A percentile compares a stretch with the other conserved stretches of the same genome.
Conservation (phyloP, 1,140 invertebrate genomes). For the Psix sp. region DNA sequence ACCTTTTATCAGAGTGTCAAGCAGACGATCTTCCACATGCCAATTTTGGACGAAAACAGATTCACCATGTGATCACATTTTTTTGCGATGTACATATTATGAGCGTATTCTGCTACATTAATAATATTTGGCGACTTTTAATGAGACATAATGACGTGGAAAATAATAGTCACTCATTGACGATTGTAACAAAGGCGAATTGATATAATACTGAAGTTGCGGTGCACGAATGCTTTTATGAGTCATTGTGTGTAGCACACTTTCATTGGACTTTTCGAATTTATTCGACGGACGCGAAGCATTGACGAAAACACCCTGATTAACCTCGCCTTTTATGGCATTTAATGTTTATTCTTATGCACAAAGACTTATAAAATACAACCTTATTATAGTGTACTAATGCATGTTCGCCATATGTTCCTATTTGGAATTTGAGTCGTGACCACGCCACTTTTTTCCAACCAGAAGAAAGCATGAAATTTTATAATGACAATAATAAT, state of each 20-base stretch:
- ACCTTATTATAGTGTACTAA: conserved; percentile 25
- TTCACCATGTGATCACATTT: too few species aligned
- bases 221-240: neutral
- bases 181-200: too few species aligned
- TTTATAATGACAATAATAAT: too few species aligned
- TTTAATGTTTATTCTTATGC: conserved; percentile 33
- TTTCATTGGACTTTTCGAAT: conserved; percentile 29
- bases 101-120: too few species aligned
- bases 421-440: conserved; percentile 27
- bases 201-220: too few species aligned
- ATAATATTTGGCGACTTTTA: too few species aligned
- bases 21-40: too few species aligned
- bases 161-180: too few species aligned
- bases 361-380: conserved; percentile 15
- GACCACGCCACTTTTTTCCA: conserved; percentile 5
- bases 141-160: too few species aligned
- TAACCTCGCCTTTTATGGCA: conserved; percentile 29
- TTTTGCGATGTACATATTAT: too few species aligned
- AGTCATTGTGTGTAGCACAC: conserved; percentile 11
- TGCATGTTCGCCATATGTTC: conserved; percentile 21
- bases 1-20: too few species aligned
- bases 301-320: conserved; percentile 28
- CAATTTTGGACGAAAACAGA: too few species aligned
- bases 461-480: conserved; percentile 18
- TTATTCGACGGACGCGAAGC: conserved; percentile 20